Base-by-base conservation (phyloP, 2,888 invertebrate genomes). In the Netelia fuscicornis region DNA sequence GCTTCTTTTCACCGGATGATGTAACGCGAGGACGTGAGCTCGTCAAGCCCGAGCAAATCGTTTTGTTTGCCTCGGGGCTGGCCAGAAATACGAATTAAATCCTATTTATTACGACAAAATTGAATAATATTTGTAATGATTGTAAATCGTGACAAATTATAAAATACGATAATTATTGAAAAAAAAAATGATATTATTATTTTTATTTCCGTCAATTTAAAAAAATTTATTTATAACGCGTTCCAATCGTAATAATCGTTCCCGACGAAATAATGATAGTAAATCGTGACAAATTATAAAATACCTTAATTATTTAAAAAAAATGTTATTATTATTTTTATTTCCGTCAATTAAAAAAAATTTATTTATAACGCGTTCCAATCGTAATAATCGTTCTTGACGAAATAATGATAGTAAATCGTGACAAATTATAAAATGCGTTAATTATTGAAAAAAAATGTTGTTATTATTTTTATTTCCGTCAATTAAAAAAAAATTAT, bases 21-120 rank as follows among this genome's bases (percentile, higher is more conserved):
- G 30, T 42, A 56, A 37, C 42, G 60, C 17, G 58, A 42, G 58
- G 72, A 72, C 72, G 58, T 11, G 44, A 56, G 58, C 72, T 42
- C 11, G 72, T 72, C 72, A 72, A 60, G 37, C 44, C 30, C 58
- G 37, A 71, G 71, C 71, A 58, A 71, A 71, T 71, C 56, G 58
- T 58, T 13, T 71, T 30, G 58, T 58, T 13, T 48, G 48, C 10
- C 48, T 48, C 11, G 10, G 48, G 48, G 48, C 48, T 48, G 10
- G 48, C 11, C 48, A 48, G 13, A 13, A 13, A 2, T 10, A 11
- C 10, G 13, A 48, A 48, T 48, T 48, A 48, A 13, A n/a, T 54
- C 2, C 54, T 5, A n/a, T 30, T 30, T 30, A 30, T 30, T 30
- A 30, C 30, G 30, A 30, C 30, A 30, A 30, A 30, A 30, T 30